These are phyloP conservation scores for Boulengeromyrus knoepffleri DNA, from an alignment of 2,113 vertebrate genomes.

Conservation along the genomic window DNA sequence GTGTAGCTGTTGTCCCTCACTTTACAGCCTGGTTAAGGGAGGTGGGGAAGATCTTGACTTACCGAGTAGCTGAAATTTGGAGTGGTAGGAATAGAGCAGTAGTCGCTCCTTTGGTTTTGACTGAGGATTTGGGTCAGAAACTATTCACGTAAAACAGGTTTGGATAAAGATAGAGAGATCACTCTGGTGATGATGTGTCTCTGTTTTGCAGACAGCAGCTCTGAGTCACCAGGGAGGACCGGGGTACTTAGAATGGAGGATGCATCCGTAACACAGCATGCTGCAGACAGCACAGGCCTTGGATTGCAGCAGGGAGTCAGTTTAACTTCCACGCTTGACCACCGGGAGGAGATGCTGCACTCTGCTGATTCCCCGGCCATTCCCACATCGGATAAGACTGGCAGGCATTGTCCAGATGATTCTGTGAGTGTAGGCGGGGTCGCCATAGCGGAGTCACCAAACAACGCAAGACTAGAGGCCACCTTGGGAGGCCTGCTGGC, in stretches of 20 bases:
- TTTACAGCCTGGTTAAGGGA: not conserved
- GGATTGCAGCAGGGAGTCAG: not conserved
- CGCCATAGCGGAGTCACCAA: not conserved
- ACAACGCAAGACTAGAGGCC: slow-evolving; percentile 1
- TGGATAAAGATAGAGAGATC: not conserved
- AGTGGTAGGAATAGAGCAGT: not conserved
- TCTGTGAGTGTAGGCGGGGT: slow-evolving; percentile 21
- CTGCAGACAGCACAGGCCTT: slow-evolving; percentile 23
- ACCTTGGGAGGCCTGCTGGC: slow-evolving; percentile 29
- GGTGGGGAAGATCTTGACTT: not conserved
- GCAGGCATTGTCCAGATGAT: slow-evolving; percentile 32
- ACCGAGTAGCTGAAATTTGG: not conserved
- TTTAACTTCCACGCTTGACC: slow-evolving; percentile 12
- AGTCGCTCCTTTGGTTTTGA: not conserved
- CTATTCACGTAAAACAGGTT: not conserved
- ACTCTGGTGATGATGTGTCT: not conserved
- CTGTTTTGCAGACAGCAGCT: slow-evolving; percentile 8
- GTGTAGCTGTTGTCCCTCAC: not conserved
- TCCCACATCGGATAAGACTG: slow-evolving; percentile 30
- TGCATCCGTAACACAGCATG: slow-evolving; percentile 17
- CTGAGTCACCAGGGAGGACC: slow-evolving; percentile 24
- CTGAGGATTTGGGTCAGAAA: not conserved
- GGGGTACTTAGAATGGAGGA: slow-evolving; percentile 34
- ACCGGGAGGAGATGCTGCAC: slow-evolving; percentile 25
- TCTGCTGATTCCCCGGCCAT: slow-evolving; percentile 10